Base-by-base conservation (phyloP, 2,797 vertebrate species). In the Propithecus deckenii region DNA sequence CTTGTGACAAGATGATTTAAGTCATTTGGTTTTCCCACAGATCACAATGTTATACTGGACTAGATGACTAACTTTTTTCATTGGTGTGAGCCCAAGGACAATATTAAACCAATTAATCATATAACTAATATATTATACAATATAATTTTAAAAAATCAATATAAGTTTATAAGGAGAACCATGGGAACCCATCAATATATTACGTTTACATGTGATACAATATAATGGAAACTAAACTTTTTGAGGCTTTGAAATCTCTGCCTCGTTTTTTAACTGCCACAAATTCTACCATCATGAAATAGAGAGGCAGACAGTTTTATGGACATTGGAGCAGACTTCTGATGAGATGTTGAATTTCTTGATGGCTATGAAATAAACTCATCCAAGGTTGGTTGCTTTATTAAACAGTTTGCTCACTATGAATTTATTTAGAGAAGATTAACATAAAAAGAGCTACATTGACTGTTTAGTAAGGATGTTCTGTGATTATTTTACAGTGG, bases 41-140 rank as follows among this genome's bases (percentile, higher is more conserved):
- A 91, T 59, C 96, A 81, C 35, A 55, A 63, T 41, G 72, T 74
- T 65, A 78, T 4, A 23, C 35, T 95, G 74, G 22, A 46, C 75
- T 63, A 28, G 23, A 48, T 69, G 50, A 61, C 74, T 13, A 22
- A 76, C 14, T 95, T 91, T 59, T 59, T 78, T 96, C 72, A 32
- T 11, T 57, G 67, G 22, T 88, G 30, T 41, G 57, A 87, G 55
- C 67, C 43, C 69, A 81, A 76, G 59, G 61, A 89, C n/a, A 88
- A 41, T 74, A 96, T 38, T 91, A 76, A 89, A 71, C 78, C 69
- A 94, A 46, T 72, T 57, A 55, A 57, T 90, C 91, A 74, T 71
- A 57, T 1, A 72, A 52, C 81, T 15, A 52, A 43, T 43, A 38
- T 74, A 32, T 69, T n/a, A 76, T 5, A 30, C 8, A 46, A 22